Base-by-base conservation (phyloP, 2,888 invertebrate species). In the Listrodromus nycthemerus region DNA sequence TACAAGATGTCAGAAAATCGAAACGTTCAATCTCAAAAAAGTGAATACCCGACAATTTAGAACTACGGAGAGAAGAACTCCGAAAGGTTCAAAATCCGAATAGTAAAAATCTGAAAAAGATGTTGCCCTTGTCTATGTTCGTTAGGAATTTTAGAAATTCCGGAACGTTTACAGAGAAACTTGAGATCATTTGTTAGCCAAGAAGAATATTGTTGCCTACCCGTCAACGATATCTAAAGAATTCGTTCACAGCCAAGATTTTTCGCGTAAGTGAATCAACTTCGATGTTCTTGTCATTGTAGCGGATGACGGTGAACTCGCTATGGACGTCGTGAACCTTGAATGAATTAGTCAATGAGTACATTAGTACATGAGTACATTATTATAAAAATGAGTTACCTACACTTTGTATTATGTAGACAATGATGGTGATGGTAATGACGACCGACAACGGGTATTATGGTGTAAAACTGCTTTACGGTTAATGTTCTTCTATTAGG, bases 281-380 rank as follows among this genome's bases (percentile, higher is more conserved):
- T 55, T 76, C 65, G 70, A 16, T 7, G 27, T 63, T n/a, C 48
- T 19, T n/a, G 41, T 69, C 24, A 10, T 74, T 16, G 61, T 69
- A 41, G 52, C 16, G 19, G 37, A 63, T 10, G 55, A 55, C 45
- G 24, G 30, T 8, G 61, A 80, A 74, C 63, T 80, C 33, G 55
- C 19, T 37, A 16, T 52, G 41, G 27, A 61, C 58, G 37, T 41
- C n/a, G 21, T 37, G 63, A 80, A 50, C 61, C 37, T 74, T 50
- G 61, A n/a, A 78, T 50, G 69, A 52, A 73, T 58, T 67, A n/a
- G n/a, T n/a, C n/a, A n/a, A n/a, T n/a, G n/a, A n/a, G n/a, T n/a
- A n/a, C n/a, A n/a, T n/a, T n/a, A n/a, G n/a, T n/a, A n/a, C 52
- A 61, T 48, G 61, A 58, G 58, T 61, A 66, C 67, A 65, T 82